Evolutionary conservation across 2,797 vertebrate species (phyloP).

Genomic region (Spheniscus humboldti): DNA sequence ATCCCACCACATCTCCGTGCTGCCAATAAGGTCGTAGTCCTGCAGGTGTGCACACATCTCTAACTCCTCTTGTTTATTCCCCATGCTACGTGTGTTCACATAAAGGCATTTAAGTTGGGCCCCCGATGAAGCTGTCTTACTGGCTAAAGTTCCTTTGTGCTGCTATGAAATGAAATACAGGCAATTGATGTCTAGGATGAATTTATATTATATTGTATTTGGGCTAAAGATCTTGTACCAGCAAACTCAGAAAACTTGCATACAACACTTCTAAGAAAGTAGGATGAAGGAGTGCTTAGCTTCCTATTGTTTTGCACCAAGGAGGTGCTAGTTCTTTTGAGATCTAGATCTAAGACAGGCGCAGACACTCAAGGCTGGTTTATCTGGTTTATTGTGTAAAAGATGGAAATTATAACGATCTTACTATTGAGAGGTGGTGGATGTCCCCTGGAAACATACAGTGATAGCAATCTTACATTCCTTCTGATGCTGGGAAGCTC

Average conservation of each 20-base stretch:
- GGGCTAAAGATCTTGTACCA: background rate
- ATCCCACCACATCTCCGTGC: too few species aligned
- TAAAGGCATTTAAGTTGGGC: too few species aligned
- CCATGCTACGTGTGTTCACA: too few species aligned
- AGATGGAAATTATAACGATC: background rate
- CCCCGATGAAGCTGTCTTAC: too few species aligned
- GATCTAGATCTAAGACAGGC: background rate
- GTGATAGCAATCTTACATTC: background rate
- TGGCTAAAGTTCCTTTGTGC: too few species aligned
- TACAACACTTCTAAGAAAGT: background rate
- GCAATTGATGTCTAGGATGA: background rate
- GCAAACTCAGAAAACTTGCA: background rate
- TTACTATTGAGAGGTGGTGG: background rate
- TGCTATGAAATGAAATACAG: background rate
- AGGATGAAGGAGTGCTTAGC: background rate
- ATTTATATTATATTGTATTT: background rate
- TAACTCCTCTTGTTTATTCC: too few species aligned
- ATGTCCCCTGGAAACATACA: too few species aligned
- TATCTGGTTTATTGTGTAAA: background rate
- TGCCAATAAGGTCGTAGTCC: too few species aligned
- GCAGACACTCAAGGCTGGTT: background rate
- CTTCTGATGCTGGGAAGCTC: background rate
- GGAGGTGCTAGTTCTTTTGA: background rate
- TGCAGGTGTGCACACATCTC: too few species aligned
- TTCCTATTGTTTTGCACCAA: background rate